A percentile compares a stretch with the other conserved stretches of the same genome.
These are phyloP conservation scores for Blastomussa wellsi DNA, from an alignment of 92 coral and sea anemone genomes.

Conservation along the genomic window DNA sequence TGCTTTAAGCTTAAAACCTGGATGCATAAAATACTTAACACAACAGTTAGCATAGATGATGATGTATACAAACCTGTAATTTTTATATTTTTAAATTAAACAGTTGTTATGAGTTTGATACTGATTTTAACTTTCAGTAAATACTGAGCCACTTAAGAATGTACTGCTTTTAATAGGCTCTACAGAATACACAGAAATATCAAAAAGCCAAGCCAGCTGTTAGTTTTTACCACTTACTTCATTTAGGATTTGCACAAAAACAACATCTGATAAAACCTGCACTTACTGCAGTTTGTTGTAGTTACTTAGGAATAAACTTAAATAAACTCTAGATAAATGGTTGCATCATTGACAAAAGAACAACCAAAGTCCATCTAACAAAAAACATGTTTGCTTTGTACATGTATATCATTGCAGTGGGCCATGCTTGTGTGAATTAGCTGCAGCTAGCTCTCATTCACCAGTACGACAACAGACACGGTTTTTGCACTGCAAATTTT, in stretches of 20 bases:
- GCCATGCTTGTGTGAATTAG: not conserved
- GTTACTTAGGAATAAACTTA: not conserved
- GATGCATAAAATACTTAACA: not conserved
- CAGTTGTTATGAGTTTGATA: too few species aligned
- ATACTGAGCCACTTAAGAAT: too few species aligned
- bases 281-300: too few species aligned
- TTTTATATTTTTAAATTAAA: too few species aligned
- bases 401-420: not conserved
- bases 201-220: too few species aligned
- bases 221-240: too few species aligned
- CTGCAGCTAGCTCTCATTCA: slow-evolving; percentile 10
- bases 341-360: not conserved
- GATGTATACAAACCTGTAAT: not conserved
- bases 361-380: not conserved
- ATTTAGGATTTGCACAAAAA: not conserved
- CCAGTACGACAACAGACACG: slow-evolving; percentile 95
- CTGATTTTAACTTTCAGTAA: too few species aligned
- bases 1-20: not conserved
- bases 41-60: not conserved
- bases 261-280: not conserved
- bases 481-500: slow-evolving; percentile 85
- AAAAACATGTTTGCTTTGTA: not conserved
- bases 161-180: too few species aligned
- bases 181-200: too few species aligned
- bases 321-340: not conserved